A percentile compares a stretch with the other conserved stretches of the same genome.
Evolutionary conservation across 2,113 vertebrate genomes (phyloP).

Genomic region (Miniopterus natalensis): DNA sequence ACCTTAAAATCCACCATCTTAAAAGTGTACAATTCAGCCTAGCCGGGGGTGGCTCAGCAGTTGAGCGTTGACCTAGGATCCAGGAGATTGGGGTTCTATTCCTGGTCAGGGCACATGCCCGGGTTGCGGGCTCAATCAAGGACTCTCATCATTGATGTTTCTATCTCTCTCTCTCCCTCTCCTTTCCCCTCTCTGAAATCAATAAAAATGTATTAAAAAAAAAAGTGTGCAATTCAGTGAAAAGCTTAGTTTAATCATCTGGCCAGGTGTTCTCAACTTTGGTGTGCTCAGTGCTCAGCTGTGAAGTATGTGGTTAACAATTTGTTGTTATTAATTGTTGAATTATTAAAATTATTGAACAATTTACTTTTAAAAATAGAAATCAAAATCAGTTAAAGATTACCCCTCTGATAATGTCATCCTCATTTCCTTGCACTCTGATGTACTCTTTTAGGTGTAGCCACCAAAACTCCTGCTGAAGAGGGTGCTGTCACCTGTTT

Average conservation of each 20-base stretch:
- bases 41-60: too few species aligned
- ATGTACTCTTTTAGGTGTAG: background rate
- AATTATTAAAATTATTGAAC: background rate
- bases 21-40: background rate
- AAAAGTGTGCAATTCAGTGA: background rate
- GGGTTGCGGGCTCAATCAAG: too few species aligned
- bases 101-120: too few species aligned
- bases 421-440: background rate
- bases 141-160: too few species aligned
- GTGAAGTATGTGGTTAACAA: conserved; percentile 3
- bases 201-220: too few species aligned
- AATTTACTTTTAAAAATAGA: conserved; percentile 56
- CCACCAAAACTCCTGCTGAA: background rate
- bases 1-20: conserved; percentile 10
- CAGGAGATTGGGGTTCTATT: too few species aligned
- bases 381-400: background rate
- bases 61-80: too few species aligned
- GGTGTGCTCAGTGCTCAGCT: background rate
- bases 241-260: conserved; percentile 17
- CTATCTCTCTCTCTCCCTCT: too few species aligned
- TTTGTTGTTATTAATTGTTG: background rate
- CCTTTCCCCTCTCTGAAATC: too few species aligned
- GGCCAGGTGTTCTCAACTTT: background rate
- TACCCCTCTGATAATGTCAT: background rate
- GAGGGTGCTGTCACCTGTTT: background rate